These are phyloP conservation scores for Leptinotarsa undecemlineata DNA, from an alignment of 1,140 invertebrate species.

Conservation along the genomic window DNA sequence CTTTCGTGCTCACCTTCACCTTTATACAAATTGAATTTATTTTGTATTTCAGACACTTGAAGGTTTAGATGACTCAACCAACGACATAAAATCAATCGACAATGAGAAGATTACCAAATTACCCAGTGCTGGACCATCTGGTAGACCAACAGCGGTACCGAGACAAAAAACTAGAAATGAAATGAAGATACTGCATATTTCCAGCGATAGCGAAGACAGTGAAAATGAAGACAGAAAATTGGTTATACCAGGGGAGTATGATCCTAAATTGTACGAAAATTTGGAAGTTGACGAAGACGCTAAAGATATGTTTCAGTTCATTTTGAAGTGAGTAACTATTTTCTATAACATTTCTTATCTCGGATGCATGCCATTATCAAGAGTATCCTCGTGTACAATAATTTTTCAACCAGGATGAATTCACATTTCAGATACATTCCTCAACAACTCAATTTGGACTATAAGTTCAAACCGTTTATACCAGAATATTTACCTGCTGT, in stretches of 20 bases:
- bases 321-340: constrained; percentile 71
- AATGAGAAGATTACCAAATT: background rate
- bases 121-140: constrained; percentile 36
- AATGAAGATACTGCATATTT: constrained; percentile 23
- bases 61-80: too few species aligned
- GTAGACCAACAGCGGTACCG: constrained; percentile 21
- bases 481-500: constrained; percentile 97
- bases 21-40: background rate
- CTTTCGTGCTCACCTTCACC: background rate
- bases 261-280: constrained; percentile 83
- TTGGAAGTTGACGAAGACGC: constrained; percentile 82
- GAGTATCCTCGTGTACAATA: too few species aligned
- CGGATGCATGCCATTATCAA: background rate
- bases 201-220: constrained; percentile 47
- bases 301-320: constrained; percentile 92
- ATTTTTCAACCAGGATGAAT: too few species aligned
- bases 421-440: constrained; percentile 77
- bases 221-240: constrained; percentile 40
- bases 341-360: background rate
- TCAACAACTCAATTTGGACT: constrained; percentile 87
- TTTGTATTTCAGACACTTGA: too few species aligned
- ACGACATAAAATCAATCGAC: too few species aligned
- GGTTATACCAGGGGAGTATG: constrained; percentile 67
- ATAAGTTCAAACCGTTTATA: constrained; percentile 91
- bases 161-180: constrained; percentile 28